These are phyloP conservation scores for Sweltsa coloradensis DNA, from an alignment of 1,140 invertebrate genomes.

Conservation along the genomic window DNA sequence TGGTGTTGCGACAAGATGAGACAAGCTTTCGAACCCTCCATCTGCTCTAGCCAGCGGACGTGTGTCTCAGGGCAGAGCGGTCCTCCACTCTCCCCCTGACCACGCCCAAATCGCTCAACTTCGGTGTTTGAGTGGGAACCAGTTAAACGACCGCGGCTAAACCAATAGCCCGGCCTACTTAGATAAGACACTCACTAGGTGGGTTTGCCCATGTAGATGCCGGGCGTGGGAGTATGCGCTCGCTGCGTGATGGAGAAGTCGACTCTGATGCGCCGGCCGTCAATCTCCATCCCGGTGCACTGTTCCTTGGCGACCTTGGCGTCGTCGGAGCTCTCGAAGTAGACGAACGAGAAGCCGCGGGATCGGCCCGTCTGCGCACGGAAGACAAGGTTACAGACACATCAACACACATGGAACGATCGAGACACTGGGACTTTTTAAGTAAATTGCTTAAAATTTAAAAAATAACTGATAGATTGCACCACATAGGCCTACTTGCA, in stretches of 20 bases:
- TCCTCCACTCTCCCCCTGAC: neutral
- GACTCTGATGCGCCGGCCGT: conserved; percentile 84
- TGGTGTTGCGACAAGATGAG: neutral
- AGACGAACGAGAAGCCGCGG: conserved; percentile 94
- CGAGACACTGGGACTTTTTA: too few species aligned
- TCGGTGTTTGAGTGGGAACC: neutral
- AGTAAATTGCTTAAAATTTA: too few species aligned
- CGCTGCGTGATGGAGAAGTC: conserved; percentile 96
- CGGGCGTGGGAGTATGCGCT: conserved; percentile 94
- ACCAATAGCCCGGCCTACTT: neutral
- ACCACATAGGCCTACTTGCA: too few species aligned
- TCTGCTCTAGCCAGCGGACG: too few species aligned
- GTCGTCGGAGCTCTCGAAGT: conserved; percentile 81
- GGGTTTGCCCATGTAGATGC: conserved; percentile 94
- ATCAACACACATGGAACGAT: too few species aligned
- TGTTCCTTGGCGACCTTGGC: conserved; percentile 89
- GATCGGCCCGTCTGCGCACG: conserved; percentile 69
- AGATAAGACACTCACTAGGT: conserved; percentile 43
- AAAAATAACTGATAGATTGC: too few species aligned
- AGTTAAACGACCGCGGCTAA: neutral
- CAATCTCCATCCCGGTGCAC: conserved; percentile 87
- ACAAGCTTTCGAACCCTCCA: neutral
- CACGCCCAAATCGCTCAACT: neutral
- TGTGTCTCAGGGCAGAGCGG: too few species aligned
- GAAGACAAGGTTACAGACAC: conserved; percentile 8